Evolutionary conservation across 2,113 vertebrate species (phyloP).

Genomic region (Hypocryptadius cinnamomeus): DNA sequence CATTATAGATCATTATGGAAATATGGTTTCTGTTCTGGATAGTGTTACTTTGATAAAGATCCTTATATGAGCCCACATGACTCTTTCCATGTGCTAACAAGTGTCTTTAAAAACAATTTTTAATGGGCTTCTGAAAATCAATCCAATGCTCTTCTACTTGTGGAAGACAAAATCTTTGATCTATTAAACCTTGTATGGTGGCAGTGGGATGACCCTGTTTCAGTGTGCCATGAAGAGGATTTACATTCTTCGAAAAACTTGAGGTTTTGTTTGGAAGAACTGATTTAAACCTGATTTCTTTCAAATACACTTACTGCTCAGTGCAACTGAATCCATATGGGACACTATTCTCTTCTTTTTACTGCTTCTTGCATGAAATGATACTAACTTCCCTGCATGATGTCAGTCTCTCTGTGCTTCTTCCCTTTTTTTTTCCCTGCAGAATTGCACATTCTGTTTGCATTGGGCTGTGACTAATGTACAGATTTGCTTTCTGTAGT

Average conservation of each 20-base stretch:
- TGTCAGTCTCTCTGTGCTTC: neutral
- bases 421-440: neutral
- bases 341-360: neutral
- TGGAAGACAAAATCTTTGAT: neutral
- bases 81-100: neutral
- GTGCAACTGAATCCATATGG: neutral
- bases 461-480: neutral
- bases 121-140: neutral
- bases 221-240: neutral
- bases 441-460: neutral
- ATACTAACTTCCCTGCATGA: neutral
- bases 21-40: neutral
- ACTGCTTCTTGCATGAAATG: neutral
- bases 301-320: neutral
- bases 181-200: neutral
- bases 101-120: neutral
- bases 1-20: neutral
- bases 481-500: neutral
- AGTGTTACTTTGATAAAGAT: neutral
- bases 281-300: neutral
- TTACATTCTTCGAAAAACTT: neutral
- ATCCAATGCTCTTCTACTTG: neutral
- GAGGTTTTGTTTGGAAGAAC: neutral
- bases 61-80: neutral
- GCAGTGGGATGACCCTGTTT: neutral